A percentile compares a stretch with the other conserved stretches of the same genome.
phyloP scores from a whole-genome alignment of 2,797 vertebrate species.

The Limnodromus scolopaceus region DNA sequence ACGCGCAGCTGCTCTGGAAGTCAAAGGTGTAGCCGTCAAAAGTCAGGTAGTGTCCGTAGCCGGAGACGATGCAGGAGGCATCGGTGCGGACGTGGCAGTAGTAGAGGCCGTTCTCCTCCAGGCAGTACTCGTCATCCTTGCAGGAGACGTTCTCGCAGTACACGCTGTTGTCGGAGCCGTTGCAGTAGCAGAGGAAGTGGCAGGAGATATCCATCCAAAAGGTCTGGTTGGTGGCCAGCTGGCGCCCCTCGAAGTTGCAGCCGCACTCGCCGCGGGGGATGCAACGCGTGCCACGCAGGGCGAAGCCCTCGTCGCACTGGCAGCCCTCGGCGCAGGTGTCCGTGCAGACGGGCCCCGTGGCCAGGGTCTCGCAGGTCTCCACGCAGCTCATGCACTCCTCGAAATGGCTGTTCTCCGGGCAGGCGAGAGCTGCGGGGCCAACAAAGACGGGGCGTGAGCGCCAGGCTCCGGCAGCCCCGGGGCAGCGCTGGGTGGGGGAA shows the following conservation, averaged over 20 bases:
- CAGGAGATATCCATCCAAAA: conserved; percentile 97
- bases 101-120: conserved; percentile 87
- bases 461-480: fast-evolving
- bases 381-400: conserved; percentile 93
- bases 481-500: fast-evolving
- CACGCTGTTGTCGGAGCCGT: conserved; percentile 92
- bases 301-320: conserved; percentile 91
- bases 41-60: conserved; percentile 94
- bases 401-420: conserved; percentile 94
- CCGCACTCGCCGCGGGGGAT: conserved; percentile 90
- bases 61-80: conserved; percentile 89
- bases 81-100: conserved; percentile 90
- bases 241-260: conserved; percentile 88
- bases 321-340: conserved; percentile 91
- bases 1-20: conserved; percentile 93
- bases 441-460: neutral
- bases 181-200: conserved; percentile 96
- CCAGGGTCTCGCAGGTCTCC: conserved; percentile 88
- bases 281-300: conserved; percentile 84
- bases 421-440: conserved; percentile 85
- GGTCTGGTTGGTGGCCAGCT: conserved; percentile 91
- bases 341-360: conserved; percentile 80
- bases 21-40: conserved; percentile 93
- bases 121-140: conserved; percentile 89
- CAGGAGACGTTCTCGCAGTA: conserved; percentile 90